Evolutionary conservation across 2,113 vertebrate species (phyloP).

Genomic region (Neogobius melanostomus): DNA sequence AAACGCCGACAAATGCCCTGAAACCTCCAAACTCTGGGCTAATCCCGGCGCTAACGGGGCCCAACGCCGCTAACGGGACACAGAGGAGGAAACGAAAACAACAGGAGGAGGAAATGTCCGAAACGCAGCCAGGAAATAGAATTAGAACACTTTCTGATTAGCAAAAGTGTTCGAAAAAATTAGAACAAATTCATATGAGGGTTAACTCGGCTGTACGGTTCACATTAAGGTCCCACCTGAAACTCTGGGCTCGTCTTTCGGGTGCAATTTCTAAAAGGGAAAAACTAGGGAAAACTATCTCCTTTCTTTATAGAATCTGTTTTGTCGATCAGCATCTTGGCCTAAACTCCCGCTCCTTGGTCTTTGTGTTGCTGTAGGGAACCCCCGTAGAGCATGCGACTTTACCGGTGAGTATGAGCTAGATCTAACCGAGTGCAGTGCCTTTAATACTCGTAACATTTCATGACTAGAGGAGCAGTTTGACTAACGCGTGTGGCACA

Average conservation of each 20-base stretch:
- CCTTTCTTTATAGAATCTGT: no score
- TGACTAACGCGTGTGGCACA: slow-evolving; percentile 1
- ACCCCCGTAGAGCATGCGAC: slow-evolving; percentile 69
- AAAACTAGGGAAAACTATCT: no score
- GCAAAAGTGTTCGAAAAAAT: background rate
- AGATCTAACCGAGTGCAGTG: slow-evolving; percentile 36
- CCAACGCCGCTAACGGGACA: background rate
- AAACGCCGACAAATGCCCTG: background rate
- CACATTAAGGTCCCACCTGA: no score
- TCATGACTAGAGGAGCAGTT: background rate
- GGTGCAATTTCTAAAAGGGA: no score
- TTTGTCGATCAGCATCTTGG: no score
- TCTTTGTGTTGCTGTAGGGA: slow-evolving; percentile 70
- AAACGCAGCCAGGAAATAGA: background rate
- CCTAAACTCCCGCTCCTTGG: slow-evolving; percentile 26
- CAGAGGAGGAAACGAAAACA: slow-evolving; percentile 13
- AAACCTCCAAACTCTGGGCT: background rate
- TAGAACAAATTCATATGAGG: no score
- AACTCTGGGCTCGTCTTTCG: no score
- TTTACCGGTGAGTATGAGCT: slow-evolving; percentile 76
- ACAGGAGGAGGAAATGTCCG: background rate
- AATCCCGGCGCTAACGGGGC: slow-evolving; percentile 20
- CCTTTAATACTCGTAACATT: slow-evolving; percentile 19
- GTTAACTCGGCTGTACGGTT: no score
- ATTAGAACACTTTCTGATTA: background rate